Evolutionary conservation across 2,797 vertebrate genomes (phyloP).

Genomic region (Danionella dracula): DNA sequence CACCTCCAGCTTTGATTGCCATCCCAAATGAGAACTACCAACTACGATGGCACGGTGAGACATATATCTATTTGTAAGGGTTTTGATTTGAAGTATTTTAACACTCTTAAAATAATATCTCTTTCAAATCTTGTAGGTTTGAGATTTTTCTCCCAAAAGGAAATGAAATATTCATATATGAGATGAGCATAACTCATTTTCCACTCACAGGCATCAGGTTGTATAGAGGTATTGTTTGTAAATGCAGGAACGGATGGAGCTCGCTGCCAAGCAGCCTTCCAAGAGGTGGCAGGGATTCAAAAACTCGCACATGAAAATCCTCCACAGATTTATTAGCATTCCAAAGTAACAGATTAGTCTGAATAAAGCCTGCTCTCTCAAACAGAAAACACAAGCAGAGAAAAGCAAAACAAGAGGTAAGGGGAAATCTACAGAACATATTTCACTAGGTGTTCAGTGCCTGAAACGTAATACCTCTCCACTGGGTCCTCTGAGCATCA

Average conservation of each 20-base stretch:
- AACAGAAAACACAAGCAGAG: conserved; percentile 1
- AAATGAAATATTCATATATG: neutral
- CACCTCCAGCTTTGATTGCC: neutral
- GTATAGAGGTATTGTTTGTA: conserved; percentile 83
- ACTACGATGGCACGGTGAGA: neutral
- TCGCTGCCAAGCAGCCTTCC: conserved; percentile 77
- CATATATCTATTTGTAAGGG: neutral
- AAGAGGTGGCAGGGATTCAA: conserved; percentile 82
- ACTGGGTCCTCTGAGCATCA: conserved; percentile 92
- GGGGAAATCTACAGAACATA: neutral
- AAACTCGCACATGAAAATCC: conserved; percentile 88
- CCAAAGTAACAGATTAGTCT: conserved; percentile 89
- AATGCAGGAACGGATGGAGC: conserved; percentile 78
- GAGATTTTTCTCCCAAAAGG: neutral
- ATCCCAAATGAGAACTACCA: neutral
- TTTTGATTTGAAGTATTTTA: neutral
- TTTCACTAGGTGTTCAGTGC: neutral
- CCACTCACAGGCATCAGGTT: conserved; percentile 82
- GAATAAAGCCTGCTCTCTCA: conserved; percentile 81
- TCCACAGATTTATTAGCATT: conserved; percentile 85
- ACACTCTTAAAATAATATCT: neutral
- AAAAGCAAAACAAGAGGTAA: conserved; percentile 2
- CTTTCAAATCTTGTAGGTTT: neutral
- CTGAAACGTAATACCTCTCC: conserved; percentile 76
- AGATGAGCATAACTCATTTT: neutral